A percentile compares a stretch with the other conserved stretches of the same genome.
phyloP scores from a whole-genome alignment of 2,888 invertebrate species.

The Listrodromus nycthemerus region DNA sequence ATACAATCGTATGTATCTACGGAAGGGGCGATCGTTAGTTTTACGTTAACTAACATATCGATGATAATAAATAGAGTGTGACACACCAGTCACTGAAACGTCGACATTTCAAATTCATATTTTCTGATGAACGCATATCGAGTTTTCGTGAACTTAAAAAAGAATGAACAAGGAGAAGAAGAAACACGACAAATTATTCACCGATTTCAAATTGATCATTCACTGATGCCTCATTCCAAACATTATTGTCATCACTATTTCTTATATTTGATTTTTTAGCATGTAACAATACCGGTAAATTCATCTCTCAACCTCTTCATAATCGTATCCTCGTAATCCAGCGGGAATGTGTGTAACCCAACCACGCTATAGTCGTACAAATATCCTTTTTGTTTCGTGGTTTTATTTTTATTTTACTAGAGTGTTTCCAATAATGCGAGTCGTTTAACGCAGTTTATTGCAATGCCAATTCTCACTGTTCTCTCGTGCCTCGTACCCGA shows the following conservation, averaged over 20 bases:
- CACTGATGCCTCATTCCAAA: background rate
- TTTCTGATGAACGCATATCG: background rate
- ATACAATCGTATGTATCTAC: background rate
- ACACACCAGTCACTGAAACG: constrained; percentile 10
- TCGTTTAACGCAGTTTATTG: constrained; percentile 37
- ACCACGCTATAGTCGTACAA: background rate
- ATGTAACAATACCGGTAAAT: constrained; percentile 11
- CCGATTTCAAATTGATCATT: background rate
- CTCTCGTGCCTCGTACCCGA: background rate
- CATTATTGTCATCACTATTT: background rate
- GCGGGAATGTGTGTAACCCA: background rate
- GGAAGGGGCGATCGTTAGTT: background rate
- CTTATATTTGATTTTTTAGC: constrained; percentile 7
- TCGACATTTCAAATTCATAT: background rate
- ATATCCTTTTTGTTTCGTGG: constrained; percentile 3
- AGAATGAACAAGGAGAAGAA: background rate
- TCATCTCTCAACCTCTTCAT: constrained; percentile 47
- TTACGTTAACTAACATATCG: background rate
- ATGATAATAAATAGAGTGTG: background rate
- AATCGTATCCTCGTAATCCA: constrained; percentile 29
- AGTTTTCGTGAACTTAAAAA: background rate
- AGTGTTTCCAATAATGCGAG: constrained; percentile 20
- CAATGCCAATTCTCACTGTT: background rate
- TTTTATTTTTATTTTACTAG: background rate
- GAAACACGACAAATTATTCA: background rate